Conservation (phyloP, 2,113 vertebrate genomes). For the Drymodes brunneopygia region DNA sequence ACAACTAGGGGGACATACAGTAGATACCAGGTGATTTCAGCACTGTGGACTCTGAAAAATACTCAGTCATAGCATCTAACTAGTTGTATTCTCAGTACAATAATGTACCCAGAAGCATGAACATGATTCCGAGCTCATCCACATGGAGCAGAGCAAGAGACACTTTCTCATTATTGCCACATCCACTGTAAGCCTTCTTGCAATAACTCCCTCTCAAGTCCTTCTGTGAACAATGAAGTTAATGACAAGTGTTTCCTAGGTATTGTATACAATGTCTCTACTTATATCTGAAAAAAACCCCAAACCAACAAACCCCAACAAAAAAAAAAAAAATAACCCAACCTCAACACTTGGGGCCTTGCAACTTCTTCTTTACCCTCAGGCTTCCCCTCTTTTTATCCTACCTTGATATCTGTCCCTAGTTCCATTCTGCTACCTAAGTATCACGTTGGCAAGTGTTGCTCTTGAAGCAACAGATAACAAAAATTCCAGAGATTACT, state of each 20-base stretch:
- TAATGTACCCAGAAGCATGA: background rate
- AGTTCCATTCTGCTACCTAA: background rate
- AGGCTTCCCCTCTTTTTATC: background rate
- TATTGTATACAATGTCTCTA: background rate
- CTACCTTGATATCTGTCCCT: background rate
- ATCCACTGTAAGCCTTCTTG: background rate
- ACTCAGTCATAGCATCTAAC: background rate
- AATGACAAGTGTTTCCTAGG: background rate
- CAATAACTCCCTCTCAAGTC: background rate
- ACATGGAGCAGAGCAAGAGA: background rate
- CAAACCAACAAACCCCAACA: background rate
- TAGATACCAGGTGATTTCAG: background rate
- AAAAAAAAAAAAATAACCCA: background rate
- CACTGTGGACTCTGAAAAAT: background rate
- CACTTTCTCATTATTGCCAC: background rate
- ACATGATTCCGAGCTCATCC: background rate
- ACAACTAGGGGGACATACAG: background rate
- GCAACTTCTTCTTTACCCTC: background rate
- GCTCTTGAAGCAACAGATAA: background rate
- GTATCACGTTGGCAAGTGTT: background rate
- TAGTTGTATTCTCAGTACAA: background rate
- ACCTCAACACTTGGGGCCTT: background rate
- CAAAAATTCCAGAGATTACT: background rate
- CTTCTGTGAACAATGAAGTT: background rate
- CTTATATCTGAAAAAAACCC: background rate